These are phyloP conservation scores for Pitangus sulphuratus DNA, from an alignment of 2,797 vertebrate genomes.

Conservation along the genomic window DNA sequence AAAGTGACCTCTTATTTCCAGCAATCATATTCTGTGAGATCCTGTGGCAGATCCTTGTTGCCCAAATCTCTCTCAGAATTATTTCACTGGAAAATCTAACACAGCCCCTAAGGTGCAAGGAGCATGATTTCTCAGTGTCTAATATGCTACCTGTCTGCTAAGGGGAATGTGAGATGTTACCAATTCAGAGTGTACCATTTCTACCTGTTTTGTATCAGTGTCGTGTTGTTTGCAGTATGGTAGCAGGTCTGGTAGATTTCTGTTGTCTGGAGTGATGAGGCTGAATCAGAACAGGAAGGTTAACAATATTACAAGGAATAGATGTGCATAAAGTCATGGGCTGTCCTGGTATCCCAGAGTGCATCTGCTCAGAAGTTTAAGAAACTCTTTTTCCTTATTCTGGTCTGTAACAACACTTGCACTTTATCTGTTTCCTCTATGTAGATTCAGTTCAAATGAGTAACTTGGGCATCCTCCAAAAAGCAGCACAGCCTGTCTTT, in stretches of 20 bases:
- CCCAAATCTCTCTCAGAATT: background rate
- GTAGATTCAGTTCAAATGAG: background rate
- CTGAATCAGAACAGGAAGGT: background rate
- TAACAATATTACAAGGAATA: background rate
- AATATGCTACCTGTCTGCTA: background rate
- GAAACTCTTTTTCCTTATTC: background rate
- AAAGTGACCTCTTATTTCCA: background rate
- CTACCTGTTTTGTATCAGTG: background rate
- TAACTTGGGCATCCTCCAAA: background rate
- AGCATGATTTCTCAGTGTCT: background rate
- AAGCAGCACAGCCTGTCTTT: background rate
- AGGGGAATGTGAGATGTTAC: background rate
- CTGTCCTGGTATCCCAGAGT: background rate
- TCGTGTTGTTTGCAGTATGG: background rate
- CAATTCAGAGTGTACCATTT: background rate
- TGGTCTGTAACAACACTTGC: background rate
- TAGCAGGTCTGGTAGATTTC: background rate
- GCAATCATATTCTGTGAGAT: accelerated
- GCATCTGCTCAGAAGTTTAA: background rate
- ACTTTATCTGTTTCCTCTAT: background rate
- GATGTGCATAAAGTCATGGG: background rate
- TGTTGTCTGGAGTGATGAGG: background rate
- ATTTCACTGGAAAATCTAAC: background rate
- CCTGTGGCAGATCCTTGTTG: background rate
- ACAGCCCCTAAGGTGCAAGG: background rate